These are phyloP conservation scores for Sipunculus nudus DNA, from an alignment of 2,888 invertebrate genomes.

Conservation along the genomic window DNA sequence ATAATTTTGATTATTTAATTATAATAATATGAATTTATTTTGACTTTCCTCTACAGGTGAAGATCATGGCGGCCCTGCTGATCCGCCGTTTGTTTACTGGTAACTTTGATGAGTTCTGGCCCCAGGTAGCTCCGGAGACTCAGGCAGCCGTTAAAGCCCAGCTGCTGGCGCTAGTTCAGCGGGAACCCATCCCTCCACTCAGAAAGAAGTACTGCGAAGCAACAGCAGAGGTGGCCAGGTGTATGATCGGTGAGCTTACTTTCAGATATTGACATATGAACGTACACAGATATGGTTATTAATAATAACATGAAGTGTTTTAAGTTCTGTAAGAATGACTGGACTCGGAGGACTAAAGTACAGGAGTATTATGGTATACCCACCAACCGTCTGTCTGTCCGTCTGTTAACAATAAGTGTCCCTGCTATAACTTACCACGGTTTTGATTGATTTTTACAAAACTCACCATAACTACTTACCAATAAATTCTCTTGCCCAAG, in stretches of 20 bases:
- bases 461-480: too few relatives aligned
- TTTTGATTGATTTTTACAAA: too few relatives aligned
- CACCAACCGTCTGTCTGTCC: too few relatives aligned
- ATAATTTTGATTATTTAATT: neutral
- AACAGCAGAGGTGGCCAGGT: conserved; percentile 93
- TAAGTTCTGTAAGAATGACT: too few relatives aligned
- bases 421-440: too few relatives aligned
- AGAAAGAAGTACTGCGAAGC: conserved; percentile 95
- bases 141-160: conserved; percentile 87
- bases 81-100: conserved; percentile 84
- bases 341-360: too few relatives aligned
- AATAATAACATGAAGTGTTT: conserved; percentile 2
- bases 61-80: conserved; percentile 94
- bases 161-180: conserved; percentile 83
- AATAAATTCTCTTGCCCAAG: too few relatives aligned
- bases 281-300: neutral
- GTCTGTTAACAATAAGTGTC: too few relatives aligned
- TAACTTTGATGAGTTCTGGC: conserved; percentile 91
- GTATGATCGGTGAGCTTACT: conserved; percentile 63
- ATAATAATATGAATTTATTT: neutral
- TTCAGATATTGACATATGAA: too few relatives aligned
- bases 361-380: too few relatives aligned
- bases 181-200: conserved; percentile 78
- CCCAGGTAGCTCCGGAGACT: conserved; percentile 84
- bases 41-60: conserved; percentile 68